Base-by-base conservation (phyloP, 2,113 vertebrate genomes). In the Hemicordylus capensis region DNA sequence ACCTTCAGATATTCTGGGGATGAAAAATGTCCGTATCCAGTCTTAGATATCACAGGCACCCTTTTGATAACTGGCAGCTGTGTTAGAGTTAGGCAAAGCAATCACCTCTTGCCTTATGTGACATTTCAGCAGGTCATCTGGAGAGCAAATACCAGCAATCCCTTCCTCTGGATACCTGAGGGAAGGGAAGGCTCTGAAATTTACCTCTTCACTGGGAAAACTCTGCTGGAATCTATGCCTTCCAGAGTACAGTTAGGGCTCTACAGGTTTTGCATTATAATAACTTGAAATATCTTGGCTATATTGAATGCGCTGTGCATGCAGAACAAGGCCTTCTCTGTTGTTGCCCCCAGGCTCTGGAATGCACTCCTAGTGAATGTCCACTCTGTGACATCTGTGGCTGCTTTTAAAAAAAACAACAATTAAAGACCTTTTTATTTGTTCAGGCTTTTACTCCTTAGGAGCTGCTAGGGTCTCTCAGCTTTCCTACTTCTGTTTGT, bases 61-160 rank as follows among this genome's bases (percentile, higher is more conserved):
- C 17, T 84, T 80, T 48, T 14, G 2, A 4, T 3, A 39, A 17
- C 6, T 48, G 48, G 37, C 44, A 59, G 28, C 81, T 14, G 56
- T 26, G 4, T n/a, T 76, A 84, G 15, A 51, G 48, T 11, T 46
- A 22, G 34, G 44, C 42, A 28, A 54, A 37, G 37, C 19, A 76
- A 64, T 64, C 24, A 11, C 44, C 6, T 67, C 75, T 63, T 59
- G 0, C 0, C 87, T 80, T 19, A 72, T 77, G 17, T 0, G 0
- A 67, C 0, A 0, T 0, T 34, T 46, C 2, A 77, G 73, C 63
- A 85, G 4, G 42, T 80, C 51, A 61, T 54, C 20, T 59, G 37
- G 31, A n/a, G 51, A 70, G 46, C 63, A 78, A 59, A 24, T 56
- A n/a, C 10, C 28, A 24, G 14, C 58, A 22, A 44, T 70, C n/a